Percentiles rank a stretch among this genome's conserved stretches.
Evolutionary conservation across 53 echinoderm and acorn worm genomes (phyloP).

Genomic region (Echinarachnius parma): DNA sequence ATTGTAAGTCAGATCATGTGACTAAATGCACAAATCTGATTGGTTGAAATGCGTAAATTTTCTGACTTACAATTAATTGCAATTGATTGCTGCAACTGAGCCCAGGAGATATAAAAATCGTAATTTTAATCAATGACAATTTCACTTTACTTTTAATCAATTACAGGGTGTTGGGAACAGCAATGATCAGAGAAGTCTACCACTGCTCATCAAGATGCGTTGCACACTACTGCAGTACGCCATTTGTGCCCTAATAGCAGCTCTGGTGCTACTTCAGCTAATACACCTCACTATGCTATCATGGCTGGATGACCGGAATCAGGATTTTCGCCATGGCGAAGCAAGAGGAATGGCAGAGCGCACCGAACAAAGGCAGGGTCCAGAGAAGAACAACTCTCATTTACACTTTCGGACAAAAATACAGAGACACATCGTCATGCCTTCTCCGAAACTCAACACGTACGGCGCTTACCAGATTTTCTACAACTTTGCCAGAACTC

Average conservation of each 20-base stretch:
- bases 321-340: not conserved
- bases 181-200: no score
- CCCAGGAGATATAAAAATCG: no score
- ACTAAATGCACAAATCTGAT: no score
- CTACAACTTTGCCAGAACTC: conserved; percentile 53
- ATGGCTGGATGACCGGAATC: conserved; percentile 69
- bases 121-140: no score
- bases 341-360: no score
- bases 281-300: conserved; percentile 83
- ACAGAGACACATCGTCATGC: conserved; percentile 22
- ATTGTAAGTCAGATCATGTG: no score
- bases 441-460: conserved; percentile 68
- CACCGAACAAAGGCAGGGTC: conserved; percentile 31
- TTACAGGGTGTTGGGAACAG: no score
- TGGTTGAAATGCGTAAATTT: no score
- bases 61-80: no score
- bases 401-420: not conserved
- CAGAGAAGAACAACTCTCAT: conserved; percentile 16
- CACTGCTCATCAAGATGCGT: conserved; percentile 37
- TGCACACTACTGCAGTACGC: conserved; percentile 32
- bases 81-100: no score
- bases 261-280: conserved; percentile 70
- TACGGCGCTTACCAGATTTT: conserved; percentile 80
- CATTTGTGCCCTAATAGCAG: conserved; percentile 54
- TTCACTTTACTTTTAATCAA: no score